Evolutionary conservation across 2,888 invertebrate species (phyloP), one percentile per base, ranked within the genome.

Genomic region (Sminthurides aquaticus): DNA sequence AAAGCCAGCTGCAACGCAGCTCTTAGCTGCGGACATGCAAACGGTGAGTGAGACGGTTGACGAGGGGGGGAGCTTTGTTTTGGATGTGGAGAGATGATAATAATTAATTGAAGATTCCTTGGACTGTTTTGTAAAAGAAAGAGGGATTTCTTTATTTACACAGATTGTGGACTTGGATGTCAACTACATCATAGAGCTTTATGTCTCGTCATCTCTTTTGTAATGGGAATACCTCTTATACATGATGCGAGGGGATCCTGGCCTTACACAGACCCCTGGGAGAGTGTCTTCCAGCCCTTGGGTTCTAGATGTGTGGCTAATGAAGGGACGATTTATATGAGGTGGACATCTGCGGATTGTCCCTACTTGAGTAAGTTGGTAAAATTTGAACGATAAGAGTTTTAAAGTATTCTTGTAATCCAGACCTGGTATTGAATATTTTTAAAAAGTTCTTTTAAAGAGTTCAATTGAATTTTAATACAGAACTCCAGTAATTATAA

Each of bases 141-240:
- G n/a, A n/a, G n/a, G n/a, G n/a, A n/a, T n/a, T n/a, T n/a, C n/a
- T n/a, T n/a, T n/a, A n/a, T n/a, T n/a, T n/a, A n/a, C n/a, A n/a
- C 43, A 69, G 69, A 18, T 3, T 67, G 67, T 57, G 69, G 69
- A 1, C 27, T 69, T 18, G 69, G 69, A 2, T 69, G 69, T 28
- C 69, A 69, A 52, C 24, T 69, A 24, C 69, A 69, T 48, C 69
- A 69, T 48, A 27, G 69, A 55, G 48, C 54, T 2, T 49, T 59
- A 8, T 69, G 69, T 27, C 55, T 69, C 0, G 52, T 65, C 15
- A 29, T 67, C 22, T 67, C 69, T 5, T 69, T 62, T 27, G 56
- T 54, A 0, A n/a, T 66, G 34, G 27, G 48, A n/a, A 49, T 69
- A 5, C 69, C 69, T 20, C 34, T 69, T 3, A 67, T 69, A 49